phyloP scores from a whole-genome alignment of 2,888 invertebrate genomes.

The Spilosoma lubricipeda region DNA sequence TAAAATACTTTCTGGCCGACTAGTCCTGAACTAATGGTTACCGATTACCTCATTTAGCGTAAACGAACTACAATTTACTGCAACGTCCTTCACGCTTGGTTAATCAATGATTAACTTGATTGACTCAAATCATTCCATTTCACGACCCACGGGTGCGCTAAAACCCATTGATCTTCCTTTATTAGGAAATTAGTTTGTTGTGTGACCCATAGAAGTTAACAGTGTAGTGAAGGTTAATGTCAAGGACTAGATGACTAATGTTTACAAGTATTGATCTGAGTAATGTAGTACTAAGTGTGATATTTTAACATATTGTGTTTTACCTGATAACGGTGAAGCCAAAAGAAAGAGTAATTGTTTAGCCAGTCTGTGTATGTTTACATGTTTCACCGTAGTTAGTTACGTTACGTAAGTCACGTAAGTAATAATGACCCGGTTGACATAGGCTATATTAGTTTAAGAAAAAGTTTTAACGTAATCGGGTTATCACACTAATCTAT shows the following conservation, averaged over 20 bases:
- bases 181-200: conserved; percentile 48
- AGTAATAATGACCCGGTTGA: too few species aligned
- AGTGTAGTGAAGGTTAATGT: conserved; percentile 7
- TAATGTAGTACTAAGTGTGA: neutral
- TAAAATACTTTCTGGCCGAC: neutral
- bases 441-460: too few species aligned
- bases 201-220: conserved; percentile 30
- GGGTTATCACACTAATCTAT: too few species aligned
- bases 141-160: conserved; percentile 20
- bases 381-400: too few species aligned
- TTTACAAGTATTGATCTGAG: neutral
- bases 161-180: conserved; percentile 31
- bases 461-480: too few species aligned
- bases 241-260: conserved; percentile 7
- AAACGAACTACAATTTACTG: conserved; percentile 13
- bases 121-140: conserved; percentile 46
- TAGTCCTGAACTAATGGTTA: neutral
- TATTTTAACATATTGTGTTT: too few species aligned
- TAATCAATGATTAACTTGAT: conserved; percentile 31
- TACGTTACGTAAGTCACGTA: too few species aligned
- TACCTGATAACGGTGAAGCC: too few species aligned
- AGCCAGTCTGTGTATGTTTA: too few species aligned
- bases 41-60: neutral
- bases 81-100: conserved; percentile 18
- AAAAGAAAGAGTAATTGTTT: too few species aligned